Evolutionary conservation across 2,888 invertebrate species (phyloP), one percentile per base, ranked within the genome.

Genomic region (Clivina fossor): DNA sequence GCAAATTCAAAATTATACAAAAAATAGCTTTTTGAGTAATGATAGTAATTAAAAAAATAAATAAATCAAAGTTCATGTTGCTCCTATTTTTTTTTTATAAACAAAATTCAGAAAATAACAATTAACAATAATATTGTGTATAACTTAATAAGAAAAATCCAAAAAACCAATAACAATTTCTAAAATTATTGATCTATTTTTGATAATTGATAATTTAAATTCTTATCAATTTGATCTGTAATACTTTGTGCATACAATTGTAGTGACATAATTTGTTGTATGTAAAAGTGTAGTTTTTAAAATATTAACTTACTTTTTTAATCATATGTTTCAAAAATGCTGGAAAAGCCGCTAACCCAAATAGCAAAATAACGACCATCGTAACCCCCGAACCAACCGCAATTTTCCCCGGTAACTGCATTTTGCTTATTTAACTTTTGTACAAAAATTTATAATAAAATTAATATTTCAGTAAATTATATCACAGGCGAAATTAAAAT

Each of bases 311-410:
- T 69, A 85, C 85, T 79, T 79, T 80, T 63, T 79, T 80, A n/a
- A 85, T 69, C 68, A 82, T 79, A n/a, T 76, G 74, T 59, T 79
- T 82, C 4, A 86, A 68, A 20, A 86, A 70, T 15, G 75, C 71
- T 0, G 86, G 86, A 63, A 86, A 86, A n/a, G 78, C 66, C 2
- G 80, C 74, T 80, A 82, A 85, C n/a, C 85, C 85, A 60, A 85
- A 80, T 0, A 83, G 61, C 0, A 84, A 65, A 1, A 81, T 84
- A 57, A 85, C 80, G 0, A 80, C 18, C 3, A 82, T 75, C 1
- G 78, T 65, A 0, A 71, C 74, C 0, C 70, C 74, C 3, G 80
- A 79, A 1, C 76, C 78, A 0, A 77, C 73, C 0, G 77, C 76
- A 19, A 83, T 67, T 68, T 80, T 82, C 58, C 60, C 64, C 32